Evolutionary conservation across 92 coral and sea anemone genomes (phyloP), one percentile per base, ranked within the genome.

Genomic region (Scolanthus callimorphus): DNA sequence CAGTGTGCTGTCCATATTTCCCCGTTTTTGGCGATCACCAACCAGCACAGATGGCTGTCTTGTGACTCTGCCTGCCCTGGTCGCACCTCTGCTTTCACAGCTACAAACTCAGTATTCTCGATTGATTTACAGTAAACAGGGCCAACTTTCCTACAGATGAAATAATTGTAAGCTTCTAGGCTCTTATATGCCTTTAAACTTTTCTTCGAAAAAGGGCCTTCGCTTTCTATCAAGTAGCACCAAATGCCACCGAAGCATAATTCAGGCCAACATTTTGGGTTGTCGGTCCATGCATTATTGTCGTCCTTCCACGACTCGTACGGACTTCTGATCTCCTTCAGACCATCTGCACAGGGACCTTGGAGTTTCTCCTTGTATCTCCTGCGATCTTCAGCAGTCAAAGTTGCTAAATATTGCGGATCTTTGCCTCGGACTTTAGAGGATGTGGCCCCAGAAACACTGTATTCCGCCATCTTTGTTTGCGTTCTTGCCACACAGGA

Each of bases 51-150:
- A 28, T 63, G 51, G 17, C 59, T 55, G 29, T 61, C 39, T 34
- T 49, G 77, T 27, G 77, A 69, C 62, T 69, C 77, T 22, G 66
- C 71, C 48, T 77, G 72, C n/a, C 77, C 77, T 22, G 84, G 84
- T 61, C 77, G 21, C n/a, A 78, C 78, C 45, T 69, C 72, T 9
- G 78, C 78, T 20, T 62, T 69, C 12, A 77, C 47, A 6, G 62
- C 43, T n/a, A 23, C 31, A 11, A 27, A 17, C 0, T 21, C 52
- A 11, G 67, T 60, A 17, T 31, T 50, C 27, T 46, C 44, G 11
- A 59, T 49, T 31, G 29, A 31, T 28, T 57, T 51, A 31, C 48
- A 22, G 20, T 27, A 59, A 31, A 78, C 61, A 27, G 21, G 29
- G 21, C 65, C 70, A 26, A 68, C 83, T 67, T 76, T 67, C 55